Base-by-base conservation (phyloP, 2,113 vertebrate genomes). In the Tupaia chinensis region DNA sequence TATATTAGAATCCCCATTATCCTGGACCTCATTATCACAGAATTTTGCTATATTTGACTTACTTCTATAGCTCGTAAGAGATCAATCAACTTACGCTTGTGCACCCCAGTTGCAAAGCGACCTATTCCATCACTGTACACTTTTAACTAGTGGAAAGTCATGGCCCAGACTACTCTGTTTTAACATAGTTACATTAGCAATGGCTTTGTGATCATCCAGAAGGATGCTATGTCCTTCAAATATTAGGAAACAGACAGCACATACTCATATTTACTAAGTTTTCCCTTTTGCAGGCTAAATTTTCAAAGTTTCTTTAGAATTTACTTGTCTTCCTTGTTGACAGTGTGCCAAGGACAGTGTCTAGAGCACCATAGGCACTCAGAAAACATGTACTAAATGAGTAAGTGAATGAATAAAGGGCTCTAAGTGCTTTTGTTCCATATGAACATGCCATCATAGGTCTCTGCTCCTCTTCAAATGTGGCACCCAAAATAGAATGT, bases 31-130 rank as follows among this genome's bases (percentile, higher is more conserved):
- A 29, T 86, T 73, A 78, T 83, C 58, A 65, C 72, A 11, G 12
- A 16, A 78, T 93, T 95, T 88, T 85, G n/a, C 53, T 70, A 44
- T 66, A 72, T 91, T 85, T 91, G 74, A 93, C 56, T 82, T 17
- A 56, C 27, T 74, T 9, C 58, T 56, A 34, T 66, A 44, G 65
- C 58, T 60, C 92, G 3, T 72, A 82, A 86, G 63, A 93, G 60
- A 85, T 83, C 79, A 84, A 60, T 92, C 78, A 93, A 53, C 20
- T 77, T 89, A 91, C 16, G 19, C 74, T 25, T 29, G 7, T 68
- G 54, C 27, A 82, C 2, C 25, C n/a, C 54, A 80, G 34, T 84
- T 93, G 32, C 65, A 96, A 79, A 89, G 73, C 60, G 91, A 73
- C 7, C 68, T 29, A 69, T 56, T 90, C 53, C 63, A 72, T 29